A percentile compares a stretch with the other conserved stretches of the same genome.
These are phyloP conservation scores for Aromia moschata DNA, from an alignment of 2,888 invertebrate genomes.

Conservation along the genomic window DNA sequence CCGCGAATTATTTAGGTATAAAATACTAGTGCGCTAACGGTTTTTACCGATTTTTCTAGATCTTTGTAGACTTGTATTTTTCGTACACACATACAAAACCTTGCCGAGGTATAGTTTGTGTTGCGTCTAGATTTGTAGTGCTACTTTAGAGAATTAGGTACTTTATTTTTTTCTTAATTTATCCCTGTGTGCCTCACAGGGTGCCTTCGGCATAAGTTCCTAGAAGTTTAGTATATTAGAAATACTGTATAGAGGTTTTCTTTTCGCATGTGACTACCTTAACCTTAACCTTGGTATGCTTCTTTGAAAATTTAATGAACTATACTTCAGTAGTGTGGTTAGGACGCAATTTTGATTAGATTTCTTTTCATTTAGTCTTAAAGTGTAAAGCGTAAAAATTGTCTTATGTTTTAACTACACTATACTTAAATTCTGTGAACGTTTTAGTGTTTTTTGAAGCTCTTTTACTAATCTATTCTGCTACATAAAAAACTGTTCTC, in stretches of 20 bases:
- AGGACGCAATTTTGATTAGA: slow-evolving; percentile 15
- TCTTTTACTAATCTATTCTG: too few relatives aligned
- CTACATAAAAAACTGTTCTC: too few relatives aligned
- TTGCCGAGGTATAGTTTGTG: slow-evolving; percentile 63
- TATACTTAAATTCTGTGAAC: too few relatives aligned
- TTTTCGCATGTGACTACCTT: slow-evolving; percentile 32
- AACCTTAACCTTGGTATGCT: slow-evolving; percentile 45
- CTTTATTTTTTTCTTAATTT: slow-evolving; percentile 37
- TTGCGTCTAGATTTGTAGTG: slow-evolving; percentile 54
- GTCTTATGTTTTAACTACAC: too few relatives aligned
- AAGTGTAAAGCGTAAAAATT: background rate
- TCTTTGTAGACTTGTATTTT: slow-evolving; percentile 30
- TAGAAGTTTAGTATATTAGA: slow-evolving; percentile 36
- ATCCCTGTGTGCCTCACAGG: slow-evolving; percentile 37
- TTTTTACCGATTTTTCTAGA: background rate
- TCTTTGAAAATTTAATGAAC: slow-evolving; percentile 42
- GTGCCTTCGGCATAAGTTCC: slow-evolving; percentile 47
- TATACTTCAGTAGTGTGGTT: slow-evolving; percentile 30
- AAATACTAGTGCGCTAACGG: background rate
- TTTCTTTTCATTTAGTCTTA: slow-evolving; percentile 10
- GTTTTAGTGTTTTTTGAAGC: too few relatives aligned
- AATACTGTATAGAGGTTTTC: slow-evolving; percentile 49
- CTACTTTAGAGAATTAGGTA: slow-evolving; percentile 38
- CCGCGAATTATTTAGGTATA: slow-evolving; percentile 29
- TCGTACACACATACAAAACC: slow-evolving; percentile 31